Base-by-base conservation (phyloP, 1,140 invertebrate genomes). In the Arctopsyche grandis region DNA sequence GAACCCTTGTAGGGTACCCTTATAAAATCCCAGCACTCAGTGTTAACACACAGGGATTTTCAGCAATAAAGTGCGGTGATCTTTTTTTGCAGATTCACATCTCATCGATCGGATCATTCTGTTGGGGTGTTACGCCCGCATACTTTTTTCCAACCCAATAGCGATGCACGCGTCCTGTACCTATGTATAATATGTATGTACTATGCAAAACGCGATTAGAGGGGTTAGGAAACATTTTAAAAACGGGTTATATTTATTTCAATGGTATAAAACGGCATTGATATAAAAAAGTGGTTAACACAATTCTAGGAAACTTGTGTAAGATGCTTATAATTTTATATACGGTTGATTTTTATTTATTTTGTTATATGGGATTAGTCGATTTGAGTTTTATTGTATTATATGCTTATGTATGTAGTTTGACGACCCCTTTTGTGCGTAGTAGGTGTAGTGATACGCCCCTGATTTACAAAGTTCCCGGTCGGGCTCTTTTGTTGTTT, bases 71-170 rank as follows among this genome's bases (percentile, higher is more conserved):
- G 80, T 81, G 70, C 77, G 43, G 71, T 24, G 38, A 74, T 69
- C 46, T 78, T 75, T 58, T 66, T 22, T 73, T 58, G 14, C 24
- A 48, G 60, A 21, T 21, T 58, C 24, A 56, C 16, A 46, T 77
- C 70, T 46, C 19, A 60, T 22, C 46, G 79, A 71, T 60, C 44
- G 24, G 14, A 60, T 60, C 76, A 74, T 44, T 74, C 48, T 74
- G 38, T 74, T 74, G 77, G 63, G 77, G 77, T 12, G 48, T 70
- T 74, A 66, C 46, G 58, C 81, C 81, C 81, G 81, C 81, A 82
- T 82, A 63, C 26, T 38, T 76, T 76, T 76, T 71, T 26, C 21
- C 21, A 52, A 52, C 16, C 48, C 12, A 52, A 52, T 52, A 52
- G 16, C 16, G 48, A 4, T 14, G 16, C 48, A 52, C 16, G 48